A percentile compares a stretch with the other conserved stretches of the same genome.
Evolutionary conservation across 2,113 vertebrate species (phyloP).

Genomic region (Chloropsis cyanopogon): DNA sequence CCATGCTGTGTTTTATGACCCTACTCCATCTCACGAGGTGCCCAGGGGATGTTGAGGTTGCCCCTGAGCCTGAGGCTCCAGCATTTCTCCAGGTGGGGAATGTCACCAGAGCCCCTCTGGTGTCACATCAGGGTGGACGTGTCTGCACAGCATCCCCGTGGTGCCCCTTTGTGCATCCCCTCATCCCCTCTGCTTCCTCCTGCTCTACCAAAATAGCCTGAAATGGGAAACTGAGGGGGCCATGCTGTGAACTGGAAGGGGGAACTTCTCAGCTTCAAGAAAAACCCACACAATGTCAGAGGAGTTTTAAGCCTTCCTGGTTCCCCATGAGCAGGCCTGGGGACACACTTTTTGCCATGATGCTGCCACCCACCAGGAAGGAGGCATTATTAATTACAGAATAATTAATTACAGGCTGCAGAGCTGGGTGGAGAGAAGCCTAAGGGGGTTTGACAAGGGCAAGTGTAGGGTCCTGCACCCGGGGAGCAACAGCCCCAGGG

Average conservation of each 20-base stretch:
- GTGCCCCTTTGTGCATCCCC: background rate
- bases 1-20: background rate
- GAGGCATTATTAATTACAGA: background rate
- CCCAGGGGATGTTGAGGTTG: fast-evolving
- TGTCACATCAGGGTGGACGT: background rate
- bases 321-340: background rate
- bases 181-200: conserved; percentile 1
- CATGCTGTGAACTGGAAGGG: background rate
- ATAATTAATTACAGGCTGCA: background rate
- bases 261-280: background rate
- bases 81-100: background rate
- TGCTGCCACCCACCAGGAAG: background rate
- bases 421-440: background rate
- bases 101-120: background rate
- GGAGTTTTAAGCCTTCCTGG: background rate
- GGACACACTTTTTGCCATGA: background rate
- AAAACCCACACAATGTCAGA: fast-evolving
- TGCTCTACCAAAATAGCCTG: background rate
- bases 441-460: background rate
- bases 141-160: fast-evolving
- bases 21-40: fast-evolving
- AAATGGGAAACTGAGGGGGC: conserved; percentile 12
- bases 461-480: background rate
- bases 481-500: background rate
- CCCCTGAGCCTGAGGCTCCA: background rate